phyloP scores from a whole-genome alignment of 2,113 vertebrate species.

The Stegostoma tigrinum region DNA sequence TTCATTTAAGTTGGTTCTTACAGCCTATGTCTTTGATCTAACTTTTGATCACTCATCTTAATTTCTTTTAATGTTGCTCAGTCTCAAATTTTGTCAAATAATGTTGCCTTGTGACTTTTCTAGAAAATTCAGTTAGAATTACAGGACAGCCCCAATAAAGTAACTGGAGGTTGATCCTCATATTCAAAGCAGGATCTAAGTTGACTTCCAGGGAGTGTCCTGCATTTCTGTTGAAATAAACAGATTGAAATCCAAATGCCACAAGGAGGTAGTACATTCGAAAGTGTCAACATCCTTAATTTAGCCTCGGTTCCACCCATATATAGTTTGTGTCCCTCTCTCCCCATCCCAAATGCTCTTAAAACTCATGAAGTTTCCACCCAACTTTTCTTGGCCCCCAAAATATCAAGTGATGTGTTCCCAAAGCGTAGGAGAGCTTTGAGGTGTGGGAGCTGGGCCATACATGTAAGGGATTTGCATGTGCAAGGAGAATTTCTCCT shows the following conservation, averaged over 20 bases:
- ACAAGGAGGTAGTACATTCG: background rate
- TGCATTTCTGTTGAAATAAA: background rate
- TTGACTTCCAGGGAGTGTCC: background rate
- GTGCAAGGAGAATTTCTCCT: background rate
- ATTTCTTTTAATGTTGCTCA: background rate
- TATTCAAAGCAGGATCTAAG: background rate
- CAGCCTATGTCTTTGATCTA: background rate
- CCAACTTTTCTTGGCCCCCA: background rate
- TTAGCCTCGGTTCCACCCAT: too few relatives aligned
- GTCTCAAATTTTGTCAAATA: background rate
- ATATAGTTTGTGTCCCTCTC: background rate
- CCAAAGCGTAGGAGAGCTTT: too few relatives aligned
- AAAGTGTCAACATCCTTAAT: too few relatives aligned
- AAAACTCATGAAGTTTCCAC: background rate
- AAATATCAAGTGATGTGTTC: background rate
- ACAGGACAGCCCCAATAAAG: background rate
- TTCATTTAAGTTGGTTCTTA: background rate
- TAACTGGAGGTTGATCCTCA: background rate
- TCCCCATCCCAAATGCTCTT: background rate
- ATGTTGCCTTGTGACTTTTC: background rate
- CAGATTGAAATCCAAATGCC: background rate
- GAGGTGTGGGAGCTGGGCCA: too few relatives aligned
- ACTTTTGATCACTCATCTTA: background rate
- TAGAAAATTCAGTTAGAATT: background rate
- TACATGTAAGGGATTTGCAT: background rate